Percentiles rank a stretch among this genome's conserved stretches.
phyloP scores from a whole-genome alignment of 2,888 invertebrate genomes.

The Agrotis exclamationis region DNA sequence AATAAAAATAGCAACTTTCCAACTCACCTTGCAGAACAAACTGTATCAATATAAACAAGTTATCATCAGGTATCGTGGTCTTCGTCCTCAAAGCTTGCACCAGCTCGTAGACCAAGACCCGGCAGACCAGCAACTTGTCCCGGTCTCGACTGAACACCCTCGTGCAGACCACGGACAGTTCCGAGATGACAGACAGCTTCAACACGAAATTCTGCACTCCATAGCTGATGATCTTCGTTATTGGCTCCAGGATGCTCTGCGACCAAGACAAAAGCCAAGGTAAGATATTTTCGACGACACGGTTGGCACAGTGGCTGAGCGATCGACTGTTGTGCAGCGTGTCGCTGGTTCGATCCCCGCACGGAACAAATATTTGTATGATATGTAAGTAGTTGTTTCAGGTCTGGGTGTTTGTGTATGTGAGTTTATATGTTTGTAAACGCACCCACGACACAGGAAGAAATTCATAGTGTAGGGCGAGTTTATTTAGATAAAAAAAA shows the following conservation, averaged over 20 bases:
- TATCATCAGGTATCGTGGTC: conserved; percentile 97
- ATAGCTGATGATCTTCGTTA: conserved; percentile 98
- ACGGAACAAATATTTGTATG: too few relatives aligned
- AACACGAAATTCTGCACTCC: conserved; percentile 97
- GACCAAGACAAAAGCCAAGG: not conserved
- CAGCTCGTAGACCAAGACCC: conserved; percentile 98
- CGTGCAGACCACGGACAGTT: conserved; percentile 97
- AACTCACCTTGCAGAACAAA: conserved; percentile 94
- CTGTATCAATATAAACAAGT: conserved; percentile 97
- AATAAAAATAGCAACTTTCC: too few relatives aligned
- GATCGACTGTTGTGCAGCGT: too few relatives aligned
- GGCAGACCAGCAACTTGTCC: conserved; percentile 97
- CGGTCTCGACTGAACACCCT: conserved; percentile 97
- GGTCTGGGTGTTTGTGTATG: too few relatives aligned
- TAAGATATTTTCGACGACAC: too few relatives aligned
- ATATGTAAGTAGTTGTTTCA: too few relatives aligned
- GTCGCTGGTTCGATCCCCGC: too few relatives aligned
- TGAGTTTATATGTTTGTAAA: too few relatives aligned
- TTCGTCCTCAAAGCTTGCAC: conserved; percentile 99
- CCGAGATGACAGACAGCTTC: conserved; percentile 95
- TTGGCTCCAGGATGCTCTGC: conserved; percentile 97
- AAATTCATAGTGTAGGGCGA: too few relatives aligned
- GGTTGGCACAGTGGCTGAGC: too few relatives aligned
- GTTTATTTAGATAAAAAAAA: too few relatives aligned
- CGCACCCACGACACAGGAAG: too few relatives aligned